A percentile compares a stretch with the other conserved stretches of the same genome.
Conservation (phyloP, 2,888 invertebrate genomes). For the Cryptus armator region DNA sequence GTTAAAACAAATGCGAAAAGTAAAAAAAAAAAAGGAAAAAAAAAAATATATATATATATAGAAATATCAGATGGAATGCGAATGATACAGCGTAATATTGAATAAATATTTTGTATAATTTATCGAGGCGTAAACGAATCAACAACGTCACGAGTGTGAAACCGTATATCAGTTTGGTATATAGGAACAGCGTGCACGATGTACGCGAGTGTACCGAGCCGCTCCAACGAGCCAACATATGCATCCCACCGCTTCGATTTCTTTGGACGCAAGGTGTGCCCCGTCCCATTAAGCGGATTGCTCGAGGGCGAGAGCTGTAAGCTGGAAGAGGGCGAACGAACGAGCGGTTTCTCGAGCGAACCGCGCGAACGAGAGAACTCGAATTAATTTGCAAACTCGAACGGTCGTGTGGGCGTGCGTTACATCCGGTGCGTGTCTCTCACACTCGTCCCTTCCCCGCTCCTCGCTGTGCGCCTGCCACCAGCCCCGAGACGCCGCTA, state of each 20-base stretch:
- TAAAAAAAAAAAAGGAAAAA: no score
- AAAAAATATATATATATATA: no score
- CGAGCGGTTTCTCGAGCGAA: conserved; percentile 42
- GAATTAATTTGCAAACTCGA: conserved; percentile 73
- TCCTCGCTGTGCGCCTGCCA: conserved; percentile 34
- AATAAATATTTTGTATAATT: conserved; percentile 55
- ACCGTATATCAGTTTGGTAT: not conserved
- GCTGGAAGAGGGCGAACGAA: conserved; percentile 55
- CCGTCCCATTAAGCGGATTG: conserved; percentile 74
- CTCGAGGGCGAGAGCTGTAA: conserved; percentile 65
- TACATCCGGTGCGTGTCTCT: conserved; percentile 72
- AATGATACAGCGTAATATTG: conserved; percentile 21
- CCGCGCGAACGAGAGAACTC: conserved; percentile 57
- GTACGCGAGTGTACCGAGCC: conserved; percentile 10
- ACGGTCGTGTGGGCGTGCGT: conserved; percentile 69
- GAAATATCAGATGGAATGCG: not conserved
- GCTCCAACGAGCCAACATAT: conserved; percentile 58
- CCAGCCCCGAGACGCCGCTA: conserved; percentile 53
- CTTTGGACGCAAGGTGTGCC: conserved; percentile 84
- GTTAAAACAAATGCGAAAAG: no score
- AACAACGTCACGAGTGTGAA: conserved; percentile 54
- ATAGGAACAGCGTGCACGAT: conserved; percentile 27
- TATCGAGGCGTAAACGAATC: conserved; percentile 64
- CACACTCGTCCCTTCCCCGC: conserved; percentile 37
- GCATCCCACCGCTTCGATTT: conserved; percentile 78